These are phyloP conservation scores for Parnassius orleans DNA, from an alignment of 2,888 invertebrate species.

Conservation along the genomic window DNA sequence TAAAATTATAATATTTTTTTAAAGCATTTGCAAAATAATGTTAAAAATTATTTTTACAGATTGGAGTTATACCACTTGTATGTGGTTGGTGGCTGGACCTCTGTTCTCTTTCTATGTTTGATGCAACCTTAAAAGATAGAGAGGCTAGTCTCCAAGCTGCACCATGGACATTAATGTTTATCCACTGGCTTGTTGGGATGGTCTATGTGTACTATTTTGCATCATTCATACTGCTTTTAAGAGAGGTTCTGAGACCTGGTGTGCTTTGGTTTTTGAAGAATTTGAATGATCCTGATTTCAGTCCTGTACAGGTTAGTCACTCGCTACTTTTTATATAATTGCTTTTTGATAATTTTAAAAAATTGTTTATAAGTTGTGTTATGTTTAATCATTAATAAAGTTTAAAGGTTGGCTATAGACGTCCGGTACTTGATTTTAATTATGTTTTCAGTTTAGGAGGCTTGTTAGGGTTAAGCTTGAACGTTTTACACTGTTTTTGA, in stretches of 20 bases:
- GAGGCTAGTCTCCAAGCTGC: slow-evolving; percentile 93
- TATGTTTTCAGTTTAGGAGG: too few relatives aligned
- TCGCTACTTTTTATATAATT: too few relatives aligned
- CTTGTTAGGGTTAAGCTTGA: too few relatives aligned
- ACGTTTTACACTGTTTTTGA: too few relatives aligned
- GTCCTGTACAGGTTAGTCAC: slow-evolving; percentile 92
- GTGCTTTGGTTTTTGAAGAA: slow-evolving; percentile 99
- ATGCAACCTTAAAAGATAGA: slow-evolving; percentile 93
- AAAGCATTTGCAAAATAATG: too few relatives aligned
- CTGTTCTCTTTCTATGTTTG: slow-evolving; percentile 95
- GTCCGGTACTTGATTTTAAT: too few relatives aligned
- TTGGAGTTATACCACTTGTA: slow-evolving; percentile 96
- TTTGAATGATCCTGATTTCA: slow-evolving; percentile 99
- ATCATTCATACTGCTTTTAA: slow-evolving; percentile 93
- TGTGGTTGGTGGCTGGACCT: slow-evolving; percentile 99
- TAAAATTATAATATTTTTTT: too few relatives aligned
- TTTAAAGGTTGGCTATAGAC: too few relatives aligned
- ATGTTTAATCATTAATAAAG: too few relatives aligned
- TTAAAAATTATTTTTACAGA: slow-evolving; percentile 57
- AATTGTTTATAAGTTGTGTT: too few relatives aligned
- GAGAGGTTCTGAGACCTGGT: slow-evolving; percentile 97
- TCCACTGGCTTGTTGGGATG: slow-evolving; percentile 99
- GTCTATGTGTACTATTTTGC: slow-evolving; percentile 99
- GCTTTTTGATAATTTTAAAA: too few relatives aligned
- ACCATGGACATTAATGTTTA: slow-evolving; percentile 98